These are phyloP conservation scores for Machaerirhynchus nigripectus DNA, from an alignment of 2,113 vertebrate species.

Conservation along the genomic window DNA sequence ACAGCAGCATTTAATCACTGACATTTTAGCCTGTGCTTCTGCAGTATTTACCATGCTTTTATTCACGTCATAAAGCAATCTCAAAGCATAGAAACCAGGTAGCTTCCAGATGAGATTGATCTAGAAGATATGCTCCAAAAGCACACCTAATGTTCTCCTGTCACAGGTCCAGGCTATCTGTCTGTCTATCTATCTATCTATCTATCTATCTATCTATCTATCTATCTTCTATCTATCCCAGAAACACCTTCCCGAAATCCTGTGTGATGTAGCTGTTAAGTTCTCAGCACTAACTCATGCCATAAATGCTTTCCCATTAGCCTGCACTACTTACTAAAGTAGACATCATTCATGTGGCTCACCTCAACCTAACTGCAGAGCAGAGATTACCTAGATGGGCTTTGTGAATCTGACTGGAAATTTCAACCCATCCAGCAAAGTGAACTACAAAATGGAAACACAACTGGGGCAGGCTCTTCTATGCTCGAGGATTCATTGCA, in stretches of 20 bases:
- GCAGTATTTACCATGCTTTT: background rate
- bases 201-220: background rate
- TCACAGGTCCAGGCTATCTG: background rate
- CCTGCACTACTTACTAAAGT: background rate
- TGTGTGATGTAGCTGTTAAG: background rate
- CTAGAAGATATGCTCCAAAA: background rate
- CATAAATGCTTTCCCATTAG: background rate
- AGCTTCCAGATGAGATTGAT: background rate
- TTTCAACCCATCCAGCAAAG: background rate
- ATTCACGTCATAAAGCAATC: background rate
- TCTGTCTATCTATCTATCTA: background rate
- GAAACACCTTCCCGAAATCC: background rate
- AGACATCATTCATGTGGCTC: background rate
- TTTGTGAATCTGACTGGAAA: background rate
- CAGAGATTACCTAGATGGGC: background rate
- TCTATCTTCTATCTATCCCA: background rate
- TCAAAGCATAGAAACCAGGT: background rate
- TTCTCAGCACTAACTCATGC: background rate
- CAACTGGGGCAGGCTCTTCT: background rate
- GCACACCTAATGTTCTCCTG: background rate
- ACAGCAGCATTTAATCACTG: background rate
- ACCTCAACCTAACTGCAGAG: background rate
- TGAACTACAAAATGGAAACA: background rate
- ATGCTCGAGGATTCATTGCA: background rate
- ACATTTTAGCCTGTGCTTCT: background rate